Base-by-base conservation (phyloP, 1,140 invertebrate genomes). In the Sarcophaga bullata region DNA sequence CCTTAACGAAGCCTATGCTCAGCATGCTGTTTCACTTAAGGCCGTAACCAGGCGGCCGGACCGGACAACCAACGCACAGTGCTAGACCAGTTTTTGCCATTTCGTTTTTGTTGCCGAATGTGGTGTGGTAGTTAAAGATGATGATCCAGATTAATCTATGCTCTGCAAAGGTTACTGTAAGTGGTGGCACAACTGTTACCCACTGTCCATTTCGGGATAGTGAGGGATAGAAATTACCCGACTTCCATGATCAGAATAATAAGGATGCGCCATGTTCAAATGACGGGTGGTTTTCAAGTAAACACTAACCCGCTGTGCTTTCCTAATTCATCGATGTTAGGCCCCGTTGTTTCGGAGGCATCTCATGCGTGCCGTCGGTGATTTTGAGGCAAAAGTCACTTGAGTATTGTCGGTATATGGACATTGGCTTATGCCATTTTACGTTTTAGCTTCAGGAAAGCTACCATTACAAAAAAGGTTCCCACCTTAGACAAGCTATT, bases 221-320 rank as follows among this genome's bases (percentile, higher is more conserved):
- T 6, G 94, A 93, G 6, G 95, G 94, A 17, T 92, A 90, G 87
- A 95, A 95, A 73, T 92, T 91, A 82, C 94, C 93, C 82, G 94
- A 95, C 86, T 95, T 95, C 94, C 94, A 95, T 83, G 94, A 68
- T 94, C 93, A 73, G 94, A 93, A 2, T 94, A 92, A 84, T n/a
- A n/a, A n/a, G n/a, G n/a, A n/a, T n/a, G 93, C 93, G 75, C 93
- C 93, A 58, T 92, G 92, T 85, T 95, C 94, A 58, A 94, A 92
- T 75, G 95, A n/a, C n/a, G 93, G 0, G 94, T 93, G 80, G 95
- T 95, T 90, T 95, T 95, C 76, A 95, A 91, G 86, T 95, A 95
- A 84, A 95, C 91, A 19, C 87, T 85, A n/a, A 19, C 85, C 84
- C 25, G 87, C 87, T 3, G 86, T 86, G 9, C 84, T 86, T 83